phyloP scores from a whole-genome alignment of 1,140 invertebrate species.

The Telenomus remus region DNA sequence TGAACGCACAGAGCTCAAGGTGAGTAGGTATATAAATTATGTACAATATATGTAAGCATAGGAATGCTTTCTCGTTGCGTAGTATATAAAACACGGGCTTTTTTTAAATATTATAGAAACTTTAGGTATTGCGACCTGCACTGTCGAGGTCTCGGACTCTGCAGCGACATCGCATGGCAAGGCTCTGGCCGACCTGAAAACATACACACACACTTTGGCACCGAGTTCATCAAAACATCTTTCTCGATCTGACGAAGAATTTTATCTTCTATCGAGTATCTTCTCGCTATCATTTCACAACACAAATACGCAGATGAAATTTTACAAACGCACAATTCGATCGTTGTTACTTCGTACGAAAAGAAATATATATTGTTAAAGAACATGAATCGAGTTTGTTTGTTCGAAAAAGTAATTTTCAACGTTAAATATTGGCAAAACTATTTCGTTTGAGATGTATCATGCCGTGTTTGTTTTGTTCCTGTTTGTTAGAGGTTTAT shows the following conservation, averaged over 20 bases:
- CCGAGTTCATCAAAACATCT: conserved; percentile 8
- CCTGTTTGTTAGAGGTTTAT: too few relatives aligned
- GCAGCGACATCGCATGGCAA: conserved; percentile 76
- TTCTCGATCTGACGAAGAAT: neutral
- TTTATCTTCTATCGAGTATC: too few relatives aligned
- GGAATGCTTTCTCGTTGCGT: conserved; percentile 47
- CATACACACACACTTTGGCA: conserved; percentile 65
- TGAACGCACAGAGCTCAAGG: conserved; percentile 65
- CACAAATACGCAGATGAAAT: too few relatives aligned
- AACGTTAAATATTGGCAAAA: too few relatives aligned
- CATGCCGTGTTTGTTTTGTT: too few relatives aligned
- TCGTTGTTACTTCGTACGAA: too few relatives aligned
- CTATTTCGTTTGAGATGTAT: too few relatives aligned
- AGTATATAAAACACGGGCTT: conserved; percentile 34
- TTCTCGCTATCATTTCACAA: too few relatives aligned
- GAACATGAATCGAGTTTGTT: too few relatives aligned
- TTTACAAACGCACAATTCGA: too few relatives aligned
- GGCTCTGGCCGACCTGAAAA: conserved; percentile 73
- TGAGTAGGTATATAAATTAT: conserved; percentile 54
- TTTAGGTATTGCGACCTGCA: conserved; percentile 72
- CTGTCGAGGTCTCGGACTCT: conserved; percentile 75
- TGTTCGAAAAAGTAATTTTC: too few relatives aligned
- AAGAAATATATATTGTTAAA: too few relatives aligned
- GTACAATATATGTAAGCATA: conserved; percentile 57
- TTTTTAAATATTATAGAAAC: conserved; percentile 51